Evolutionary conservation across 2,797 vertebrate genomes (phyloP), one percentile per base, ranked within the genome.

Genomic region (Muscicapa comitata): DNA sequence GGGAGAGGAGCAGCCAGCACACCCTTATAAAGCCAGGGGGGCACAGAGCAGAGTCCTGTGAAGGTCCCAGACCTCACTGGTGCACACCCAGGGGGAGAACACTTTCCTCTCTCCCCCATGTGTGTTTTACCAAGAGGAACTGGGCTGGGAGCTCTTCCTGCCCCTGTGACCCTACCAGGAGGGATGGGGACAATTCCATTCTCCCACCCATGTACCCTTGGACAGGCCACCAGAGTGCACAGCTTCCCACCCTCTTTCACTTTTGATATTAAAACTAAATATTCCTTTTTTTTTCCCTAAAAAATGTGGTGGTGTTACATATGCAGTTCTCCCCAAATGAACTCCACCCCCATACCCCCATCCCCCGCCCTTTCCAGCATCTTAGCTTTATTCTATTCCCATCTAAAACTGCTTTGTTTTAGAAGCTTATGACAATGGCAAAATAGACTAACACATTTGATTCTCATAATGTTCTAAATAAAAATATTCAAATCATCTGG

Each of bases 121-220:
- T 1, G 4, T 15, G n/a, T 17, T 79, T 33, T 18, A 42, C 16
- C 2, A 1, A 21, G 23, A 45, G 10, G 18, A 91, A 37, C 3
- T 6, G 11, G 5, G 8, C 0, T 50, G 10, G 7, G 23, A 71
- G 19, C 18, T 50, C 9, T 29, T 78, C 24, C 16, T 72, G 48
- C 25, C 8, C 17, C 12, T 6, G 3, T 3, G 4, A 33, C 25
- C 38, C 18, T 21, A 6, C 21, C 0, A 0, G 25, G 11, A 65
- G 4, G 14, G 6, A 37, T 2, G 2, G 79, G 25, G 11, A 18
- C 3, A 6, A 5, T 2, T n/a, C 17, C 21, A 76, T 48, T 70
- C 28, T 61, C 14, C 29, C 11, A 45, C 9, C 17, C 17, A 6
- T 2, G 37, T 15, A 57, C 6, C 2, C 5, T 11, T 9, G 11